Percentiles rank a stretch among this genome's conserved stretches.
phyloP scores from a whole-genome alignment of 2,888 invertebrate species.

The Neoaliturus tenellus region DNA sequence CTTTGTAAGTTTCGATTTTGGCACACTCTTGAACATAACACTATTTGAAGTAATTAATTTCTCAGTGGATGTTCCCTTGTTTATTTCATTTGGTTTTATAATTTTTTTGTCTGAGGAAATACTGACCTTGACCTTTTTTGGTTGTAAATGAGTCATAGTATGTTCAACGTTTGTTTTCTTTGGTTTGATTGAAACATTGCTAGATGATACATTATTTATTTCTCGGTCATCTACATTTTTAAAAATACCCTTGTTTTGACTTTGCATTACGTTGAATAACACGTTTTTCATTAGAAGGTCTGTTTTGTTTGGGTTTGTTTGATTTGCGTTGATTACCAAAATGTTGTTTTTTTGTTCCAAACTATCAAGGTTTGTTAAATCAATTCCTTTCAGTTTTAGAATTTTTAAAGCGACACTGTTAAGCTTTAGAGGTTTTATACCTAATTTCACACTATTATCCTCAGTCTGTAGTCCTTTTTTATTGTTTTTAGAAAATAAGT shows the following conservation, averaged over 20 bases:
- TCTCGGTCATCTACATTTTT: neutral
- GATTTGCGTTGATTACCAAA: neutral
- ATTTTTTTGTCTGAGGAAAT: neutral
- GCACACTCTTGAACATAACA: neutral
- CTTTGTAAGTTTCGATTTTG: neutral
- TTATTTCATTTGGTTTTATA: neutral
- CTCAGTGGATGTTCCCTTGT: neutral
- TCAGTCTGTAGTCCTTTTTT: neutral
- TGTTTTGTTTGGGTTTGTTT: neutral
- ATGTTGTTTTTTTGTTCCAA: neutral
- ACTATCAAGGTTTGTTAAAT: neutral
- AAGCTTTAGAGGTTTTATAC: neutral
- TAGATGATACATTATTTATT: neutral
- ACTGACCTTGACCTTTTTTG: neutral
- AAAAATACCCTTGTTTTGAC: neutral
- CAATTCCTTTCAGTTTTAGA: conserved; percentile 11
- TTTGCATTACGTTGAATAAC: neutral
- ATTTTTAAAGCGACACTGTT: neutral
- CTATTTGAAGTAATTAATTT: neutral
- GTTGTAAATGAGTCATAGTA: neutral
- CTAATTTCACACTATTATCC: neutral
- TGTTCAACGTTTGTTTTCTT: neutral
- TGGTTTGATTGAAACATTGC: neutral
- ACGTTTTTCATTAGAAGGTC: neutral
- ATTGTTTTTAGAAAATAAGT: neutral